Evolutionary conservation across 2,113 vertebrate genomes (phyloP).

Genomic region (Gasterosteus aculeatus): DNA sequence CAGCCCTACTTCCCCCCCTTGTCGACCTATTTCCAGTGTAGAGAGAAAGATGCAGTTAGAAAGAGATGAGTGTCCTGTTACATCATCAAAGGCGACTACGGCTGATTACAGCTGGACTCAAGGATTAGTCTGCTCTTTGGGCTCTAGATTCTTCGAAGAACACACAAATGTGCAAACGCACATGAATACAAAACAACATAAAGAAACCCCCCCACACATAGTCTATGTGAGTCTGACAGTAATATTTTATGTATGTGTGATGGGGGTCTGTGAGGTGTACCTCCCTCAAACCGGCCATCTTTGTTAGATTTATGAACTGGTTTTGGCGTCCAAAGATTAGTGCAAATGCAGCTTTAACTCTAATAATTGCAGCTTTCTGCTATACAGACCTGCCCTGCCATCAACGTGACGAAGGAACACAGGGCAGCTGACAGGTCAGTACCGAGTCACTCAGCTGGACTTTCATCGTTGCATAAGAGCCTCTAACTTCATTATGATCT

Average conservation of each 20-base stretch:
- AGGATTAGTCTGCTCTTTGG: constrained; percentile 40
- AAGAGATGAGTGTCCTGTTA: constrained; percentile 27
- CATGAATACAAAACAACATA: too few species aligned
- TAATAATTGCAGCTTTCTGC: background rate
- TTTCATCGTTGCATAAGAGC: constrained; percentile 28
- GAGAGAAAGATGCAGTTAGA: constrained; percentile 7
- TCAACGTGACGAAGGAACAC: background rate
- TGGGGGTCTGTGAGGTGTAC: too few species aligned
- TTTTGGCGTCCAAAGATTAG: too few species aligned
- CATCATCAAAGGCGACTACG: constrained; percentile 38
- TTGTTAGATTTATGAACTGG: too few species aligned
- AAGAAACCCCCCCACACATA: too few species aligned
- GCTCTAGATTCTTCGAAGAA: constrained; percentile 33
- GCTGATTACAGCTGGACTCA: constrained; percentile 27
- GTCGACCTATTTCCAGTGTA: background rate
- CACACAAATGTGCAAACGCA: constrained; percentile 4
- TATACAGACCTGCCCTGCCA: background rate
- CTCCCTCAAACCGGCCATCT: too few species aligned
- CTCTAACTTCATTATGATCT: constrained; percentile 10
- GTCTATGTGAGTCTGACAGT: too few species aligned
- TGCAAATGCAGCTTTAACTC: too few species aligned
- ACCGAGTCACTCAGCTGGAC: constrained; percentile 1
- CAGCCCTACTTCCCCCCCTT: background rate
- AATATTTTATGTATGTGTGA: too few species aligned
- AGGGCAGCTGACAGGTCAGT: constrained; percentile 4